Percentiles rank a stretch among this genome's conserved stretches.
phyloP scores from a whole-genome alignment of 2,797 vertebrate species.

The Erethizon dorsatum region DNA sequence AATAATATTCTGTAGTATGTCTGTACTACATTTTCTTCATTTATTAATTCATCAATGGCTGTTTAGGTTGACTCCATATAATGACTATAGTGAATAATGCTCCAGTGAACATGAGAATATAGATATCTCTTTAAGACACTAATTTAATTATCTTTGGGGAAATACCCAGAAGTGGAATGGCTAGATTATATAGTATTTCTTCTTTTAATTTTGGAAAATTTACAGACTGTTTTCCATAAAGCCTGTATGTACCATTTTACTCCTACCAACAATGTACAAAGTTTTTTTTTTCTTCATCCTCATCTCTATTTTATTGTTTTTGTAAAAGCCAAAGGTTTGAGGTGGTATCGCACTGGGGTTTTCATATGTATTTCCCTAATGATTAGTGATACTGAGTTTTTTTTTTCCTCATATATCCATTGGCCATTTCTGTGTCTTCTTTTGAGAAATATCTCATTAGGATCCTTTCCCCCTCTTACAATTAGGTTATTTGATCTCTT shows the following conservation, averaged over 20 bases:
- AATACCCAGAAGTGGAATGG: background rate
- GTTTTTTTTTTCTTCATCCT: background rate
- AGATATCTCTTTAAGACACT: background rate
- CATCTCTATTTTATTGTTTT: background rate
- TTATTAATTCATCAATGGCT: background rate
- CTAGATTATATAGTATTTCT: background rate
- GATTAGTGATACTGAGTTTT: background rate
- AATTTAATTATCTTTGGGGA: background rate
- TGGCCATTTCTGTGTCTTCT: background rate
- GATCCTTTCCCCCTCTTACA: background rate
- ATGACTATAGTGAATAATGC: background rate
- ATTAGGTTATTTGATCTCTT: background rate
- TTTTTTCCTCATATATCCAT: background rate
- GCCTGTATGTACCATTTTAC: background rate
- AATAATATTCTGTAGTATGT: background rate
- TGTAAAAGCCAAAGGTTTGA: background rate
- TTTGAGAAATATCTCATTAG: background rate
- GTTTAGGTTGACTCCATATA: background rate
- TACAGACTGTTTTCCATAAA: slow-evolving; percentile 14
- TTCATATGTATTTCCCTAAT: background rate
- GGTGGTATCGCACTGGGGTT: background rate
- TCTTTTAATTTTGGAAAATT: slow-evolving; percentile 20
- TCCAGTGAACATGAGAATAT: background rate
- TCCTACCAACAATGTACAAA: background rate
- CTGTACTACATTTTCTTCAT: background rate